Conservation (phyloP, 2,113 vertebrate genomes). For the Corythornis vintsioides region DNA sequence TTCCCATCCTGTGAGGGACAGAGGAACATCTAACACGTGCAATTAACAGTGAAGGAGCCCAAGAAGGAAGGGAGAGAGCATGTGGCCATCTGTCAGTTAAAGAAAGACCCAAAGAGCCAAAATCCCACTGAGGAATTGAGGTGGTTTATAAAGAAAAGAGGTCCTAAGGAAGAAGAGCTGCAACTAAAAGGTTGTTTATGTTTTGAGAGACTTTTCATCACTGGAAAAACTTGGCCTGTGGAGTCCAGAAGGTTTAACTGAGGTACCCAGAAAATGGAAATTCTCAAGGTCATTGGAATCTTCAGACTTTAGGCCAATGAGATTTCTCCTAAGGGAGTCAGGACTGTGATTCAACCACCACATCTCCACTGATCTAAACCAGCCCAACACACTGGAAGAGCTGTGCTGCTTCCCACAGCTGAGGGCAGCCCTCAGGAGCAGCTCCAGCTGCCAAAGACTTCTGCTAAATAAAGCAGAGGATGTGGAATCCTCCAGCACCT, state of each 20-base stretch:
- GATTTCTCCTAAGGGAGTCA: neutral
- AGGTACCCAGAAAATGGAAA: neutral
- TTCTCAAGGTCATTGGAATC: neutral
- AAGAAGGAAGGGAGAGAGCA: neutral
- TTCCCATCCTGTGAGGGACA: neutral
- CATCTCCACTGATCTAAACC: neutral
- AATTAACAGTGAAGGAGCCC: neutral
- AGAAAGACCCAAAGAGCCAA: neutral
- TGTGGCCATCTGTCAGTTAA: neutral
- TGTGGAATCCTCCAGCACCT: conserved; percentile 17
- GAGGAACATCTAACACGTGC: neutral
- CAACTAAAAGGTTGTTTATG: neutral
- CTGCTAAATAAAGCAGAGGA: conserved; percentile 14
- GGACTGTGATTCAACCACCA: neutral
- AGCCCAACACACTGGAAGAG: neutral
- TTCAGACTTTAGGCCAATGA: neutral
- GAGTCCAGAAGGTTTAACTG: neutral
- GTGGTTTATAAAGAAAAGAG: neutral
- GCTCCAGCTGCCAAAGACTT: conserved; percentile 8
- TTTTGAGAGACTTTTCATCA: neutral
- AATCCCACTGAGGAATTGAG: neutral
- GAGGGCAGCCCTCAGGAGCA: neutral
- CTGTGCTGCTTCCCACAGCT: neutral
- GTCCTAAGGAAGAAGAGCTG: neutral
- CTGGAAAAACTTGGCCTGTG: neutral